Conservation (phyloP, 2,113 vertebrate species). For the Pseudonaja textilis region DNA sequence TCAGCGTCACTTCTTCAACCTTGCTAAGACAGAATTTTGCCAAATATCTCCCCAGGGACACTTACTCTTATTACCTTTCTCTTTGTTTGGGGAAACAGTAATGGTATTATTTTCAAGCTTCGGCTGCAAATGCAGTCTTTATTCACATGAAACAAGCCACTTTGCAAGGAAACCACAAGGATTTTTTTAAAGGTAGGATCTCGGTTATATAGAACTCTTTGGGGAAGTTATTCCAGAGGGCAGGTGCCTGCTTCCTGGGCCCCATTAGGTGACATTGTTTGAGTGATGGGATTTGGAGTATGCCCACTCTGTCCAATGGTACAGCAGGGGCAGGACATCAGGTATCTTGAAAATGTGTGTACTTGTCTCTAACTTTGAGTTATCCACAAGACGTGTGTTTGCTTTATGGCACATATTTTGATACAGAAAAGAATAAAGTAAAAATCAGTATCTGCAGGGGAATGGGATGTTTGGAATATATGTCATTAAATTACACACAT, state of each 20-base stretch:
- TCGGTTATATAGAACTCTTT: background rate
- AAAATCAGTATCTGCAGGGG: background rate
- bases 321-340: background rate
- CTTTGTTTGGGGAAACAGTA: background rate
- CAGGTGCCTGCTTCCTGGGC: background rate
- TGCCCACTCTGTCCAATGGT: background rate
- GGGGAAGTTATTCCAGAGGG: background rate
- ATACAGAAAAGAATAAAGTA: background rate
- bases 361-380: background rate
- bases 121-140: background rate
- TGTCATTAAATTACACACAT: background rate
- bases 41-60: background rate
- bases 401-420: background rate
- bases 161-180: background rate
- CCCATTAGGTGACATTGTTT: background rate
- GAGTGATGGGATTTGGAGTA: background rate
- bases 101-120: background rate
- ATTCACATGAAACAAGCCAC: background rate
- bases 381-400: background rate
- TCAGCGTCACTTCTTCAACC: background rate
- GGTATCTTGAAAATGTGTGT: background rate
- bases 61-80: background rate
- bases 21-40: background rate
- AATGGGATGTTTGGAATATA: background rate
- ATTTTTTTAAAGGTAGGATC: background rate